phyloP scores from a whole-genome alignment of 92 coral and sea anemone genomes.

The Paramuricea clavata region DNA sequence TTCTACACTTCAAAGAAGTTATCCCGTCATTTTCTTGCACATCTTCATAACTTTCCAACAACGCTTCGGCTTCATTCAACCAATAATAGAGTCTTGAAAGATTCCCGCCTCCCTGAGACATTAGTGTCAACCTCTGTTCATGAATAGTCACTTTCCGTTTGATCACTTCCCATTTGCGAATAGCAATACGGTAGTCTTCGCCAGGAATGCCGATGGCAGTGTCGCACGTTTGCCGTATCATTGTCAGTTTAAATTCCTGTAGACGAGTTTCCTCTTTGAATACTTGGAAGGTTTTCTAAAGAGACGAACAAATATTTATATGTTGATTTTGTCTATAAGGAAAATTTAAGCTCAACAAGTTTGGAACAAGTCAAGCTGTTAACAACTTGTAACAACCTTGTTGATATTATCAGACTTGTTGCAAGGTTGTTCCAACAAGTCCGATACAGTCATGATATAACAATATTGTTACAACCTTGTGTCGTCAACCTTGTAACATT shows the following conservation, averaged over 20 bases:
- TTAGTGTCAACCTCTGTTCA: slow-evolving; percentile 86
- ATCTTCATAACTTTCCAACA: slow-evolving; percentile 80
- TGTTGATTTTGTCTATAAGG: too few species aligned
- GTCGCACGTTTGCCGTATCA: slow-evolving; percentile 43
- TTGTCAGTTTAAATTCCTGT: slow-evolving; percentile 38
- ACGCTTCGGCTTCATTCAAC: slow-evolving; percentile 95
- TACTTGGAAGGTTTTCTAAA: slow-evolving; percentile 50
- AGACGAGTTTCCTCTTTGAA: slow-evolving; percentile 36
- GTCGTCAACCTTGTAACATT: too few species aligned
- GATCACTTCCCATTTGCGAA: slow-evolving; percentile 95
- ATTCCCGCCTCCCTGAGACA: slow-evolving; percentile 70
- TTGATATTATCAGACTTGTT: too few species aligned
- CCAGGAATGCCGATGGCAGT: slow-evolving; percentile 69
- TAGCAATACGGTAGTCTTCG: slow-evolving; percentile 79
- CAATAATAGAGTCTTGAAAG: slow-evolving; percentile 84
- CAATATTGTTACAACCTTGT: too few species aligned
- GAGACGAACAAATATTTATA: not conserved
- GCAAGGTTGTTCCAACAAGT: too few species aligned
- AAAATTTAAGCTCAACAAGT: too few species aligned
- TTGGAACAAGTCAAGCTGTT: too few species aligned
- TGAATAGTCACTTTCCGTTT: slow-evolving; percentile 84
- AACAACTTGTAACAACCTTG: too few species aligned
- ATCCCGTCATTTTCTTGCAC: slow-evolving; percentile 67
- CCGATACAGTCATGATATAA: too few species aligned
- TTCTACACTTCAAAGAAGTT: slow-evolving; percentile 80